These are phyloP conservation scores for Hassar affinis DNA, from an alignment of 2,113 vertebrate genomes.

Conservation along the genomic window DNA sequence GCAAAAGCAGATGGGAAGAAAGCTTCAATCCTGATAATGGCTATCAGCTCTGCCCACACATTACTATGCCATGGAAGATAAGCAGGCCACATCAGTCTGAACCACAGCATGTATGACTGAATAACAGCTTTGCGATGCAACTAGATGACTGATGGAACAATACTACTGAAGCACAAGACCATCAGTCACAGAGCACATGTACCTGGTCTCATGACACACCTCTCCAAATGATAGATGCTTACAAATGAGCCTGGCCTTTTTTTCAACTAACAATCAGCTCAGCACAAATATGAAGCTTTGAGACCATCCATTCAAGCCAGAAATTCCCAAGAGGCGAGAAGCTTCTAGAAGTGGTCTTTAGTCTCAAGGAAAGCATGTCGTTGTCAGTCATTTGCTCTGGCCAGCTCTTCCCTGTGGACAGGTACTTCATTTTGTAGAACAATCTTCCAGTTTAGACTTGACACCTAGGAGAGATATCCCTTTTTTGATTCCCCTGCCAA, in stretches of 20 bases:
- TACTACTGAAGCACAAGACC: background rate
- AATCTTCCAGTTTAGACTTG: constrained; percentile 31
- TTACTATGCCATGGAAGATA: background rate
- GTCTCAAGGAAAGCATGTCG: constrained; percentile 17
- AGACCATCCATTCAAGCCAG: constrained; percentile 3
- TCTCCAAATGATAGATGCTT: constrained; percentile 6
- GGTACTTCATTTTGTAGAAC: constrained; percentile 40
- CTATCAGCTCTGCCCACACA: constrained; percentile 23
- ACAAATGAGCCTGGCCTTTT: background rate
- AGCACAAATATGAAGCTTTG: constrained; percentile 9
- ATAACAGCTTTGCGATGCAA: background rate
- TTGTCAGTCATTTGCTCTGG: constrained; percentile 29
- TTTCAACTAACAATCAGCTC: background rate
- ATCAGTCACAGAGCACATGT: constrained; percentile 14
- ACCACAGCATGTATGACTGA: background rate
- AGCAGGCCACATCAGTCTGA: background rate
- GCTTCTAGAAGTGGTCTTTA: background rate
- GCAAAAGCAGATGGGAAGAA: background rate
- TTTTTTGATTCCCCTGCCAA: constrained; percentile 8
- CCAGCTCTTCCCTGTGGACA: constrained; percentile 22
- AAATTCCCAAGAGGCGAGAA: constrained; percentile 18
- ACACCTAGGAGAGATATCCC: constrained; percentile 33
- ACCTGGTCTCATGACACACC: background rate
- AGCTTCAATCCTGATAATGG: constrained; percentile 16
- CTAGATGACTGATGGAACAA: background rate